These are phyloP conservation scores for Limnephilus lunatus DNA, from an alignment of 2,888 invertebrate genomes.

Conservation along the genomic window DNA sequence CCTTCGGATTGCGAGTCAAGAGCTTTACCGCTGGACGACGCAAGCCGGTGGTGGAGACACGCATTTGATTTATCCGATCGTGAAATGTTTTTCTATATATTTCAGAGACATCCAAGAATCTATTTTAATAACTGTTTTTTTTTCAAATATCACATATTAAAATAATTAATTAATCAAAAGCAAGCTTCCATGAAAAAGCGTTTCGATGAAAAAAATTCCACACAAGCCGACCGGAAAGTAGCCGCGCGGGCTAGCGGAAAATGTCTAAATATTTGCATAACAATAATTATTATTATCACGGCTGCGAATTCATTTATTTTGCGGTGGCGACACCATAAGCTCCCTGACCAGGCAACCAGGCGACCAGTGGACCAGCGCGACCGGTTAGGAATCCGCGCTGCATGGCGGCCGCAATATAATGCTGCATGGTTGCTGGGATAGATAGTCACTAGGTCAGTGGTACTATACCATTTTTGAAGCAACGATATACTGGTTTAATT, in stretches of 20 bases:
- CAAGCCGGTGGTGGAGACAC: too few species aligned
- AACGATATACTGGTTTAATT: not conserved
- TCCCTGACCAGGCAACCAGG: not conserved
- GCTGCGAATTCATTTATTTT: conserved; percentile 43
- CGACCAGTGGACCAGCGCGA: not conserved
- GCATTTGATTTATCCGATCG: not conserved
- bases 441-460: not conserved
- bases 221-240: conserved; percentile 18
- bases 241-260: conserved; percentile 32
- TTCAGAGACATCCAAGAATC: not conserved
- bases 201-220: conserved; percentile 22
- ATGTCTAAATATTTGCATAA: conserved; percentile 48
- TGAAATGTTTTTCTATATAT: not conserved
- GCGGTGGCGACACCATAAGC: conserved; percentile 23
- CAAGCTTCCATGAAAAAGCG: not conserved
- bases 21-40: too few species aligned
- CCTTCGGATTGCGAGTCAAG: too few species aligned
- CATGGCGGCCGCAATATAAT: not conserved
- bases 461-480: not conserved
- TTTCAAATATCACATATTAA: too few species aligned
- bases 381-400: not conserved
- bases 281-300: conserved; percentile 18
- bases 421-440: not conserved
- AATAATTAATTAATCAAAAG: too few species aligned
- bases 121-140: not conserved